A percentile compares a stretch with the other conserved stretches of the same genome.
These are phyloP conservation scores for Calidris pugnax DNA, from an alignment of 2,113 vertebrate genomes.

Conservation along the genomic window DNA sequence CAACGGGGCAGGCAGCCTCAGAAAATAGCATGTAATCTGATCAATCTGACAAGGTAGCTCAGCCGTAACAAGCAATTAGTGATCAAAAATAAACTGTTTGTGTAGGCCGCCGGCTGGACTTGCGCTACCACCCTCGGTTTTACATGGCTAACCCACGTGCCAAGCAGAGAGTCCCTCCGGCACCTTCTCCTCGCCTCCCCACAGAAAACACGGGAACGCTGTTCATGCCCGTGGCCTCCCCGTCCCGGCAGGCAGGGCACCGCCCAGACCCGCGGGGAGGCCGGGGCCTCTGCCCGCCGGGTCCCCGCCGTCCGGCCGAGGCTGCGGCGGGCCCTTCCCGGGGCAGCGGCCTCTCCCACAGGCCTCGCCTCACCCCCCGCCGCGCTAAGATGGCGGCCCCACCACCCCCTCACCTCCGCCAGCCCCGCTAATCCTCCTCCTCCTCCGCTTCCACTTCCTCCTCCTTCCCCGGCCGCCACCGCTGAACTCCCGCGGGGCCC, in stretches of 20 bases:
- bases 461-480: neutral
- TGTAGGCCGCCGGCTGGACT: rapidly evolving
- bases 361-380: neutral
- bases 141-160: rapidly evolving
- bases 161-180: neutral
- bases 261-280: neutral
- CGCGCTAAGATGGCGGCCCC: neutral
- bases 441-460: neutral
- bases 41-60: rapidly evolving
- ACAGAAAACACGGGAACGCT: rapidly evolving
- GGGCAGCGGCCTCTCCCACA: neutral
- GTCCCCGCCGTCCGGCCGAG: neutral
- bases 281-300: neutral
- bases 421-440: neutral
- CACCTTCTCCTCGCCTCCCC: neutral
- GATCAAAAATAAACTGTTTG: rapidly evolving
- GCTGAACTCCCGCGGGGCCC: neutral
- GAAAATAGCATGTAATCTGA: rapidly evolving
- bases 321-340: too few species aligned
- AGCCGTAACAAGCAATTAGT: rapidly evolving
- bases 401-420: neutral
- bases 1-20: rapidly evolving
- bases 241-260: neutral
- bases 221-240: rapidly evolving
- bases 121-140: rapidly evolving